Base-by-base conservation (phyloP, 2,888 invertebrate species). In the Spatulosminthurus flaviceps region DNA sequence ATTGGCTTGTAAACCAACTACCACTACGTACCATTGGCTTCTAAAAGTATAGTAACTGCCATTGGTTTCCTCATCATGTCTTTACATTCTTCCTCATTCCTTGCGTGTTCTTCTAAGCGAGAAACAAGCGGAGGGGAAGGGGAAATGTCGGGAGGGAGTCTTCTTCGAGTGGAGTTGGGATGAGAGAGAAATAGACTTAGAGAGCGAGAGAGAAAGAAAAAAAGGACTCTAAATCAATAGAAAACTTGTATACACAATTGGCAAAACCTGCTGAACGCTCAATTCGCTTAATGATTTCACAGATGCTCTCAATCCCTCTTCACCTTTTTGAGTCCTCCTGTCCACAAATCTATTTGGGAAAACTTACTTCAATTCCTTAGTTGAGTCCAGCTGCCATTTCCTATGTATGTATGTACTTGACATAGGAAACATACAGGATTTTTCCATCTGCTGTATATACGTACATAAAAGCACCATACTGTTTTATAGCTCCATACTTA, bases 231-330 rank as follows among this genome's bases (percentile, higher is more conserved):
- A 41, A 41, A 42, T 71, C 71, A 71, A 71, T 42, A 71, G 19
- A 42, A 24, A 24, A 26, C 24, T 21, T n/a, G 66, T 66, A n/a
- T 66, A 24, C 16, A 21, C 66, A 66, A 16, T 22, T 24, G 21
- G 13, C 41, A 70, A 70, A 70, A 29, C 4, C 34, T 41, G 34
- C n/a, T 19, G 70, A 60, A 72, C 72, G 51, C 72, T 72, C 72
- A 72, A 72, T 72, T 72, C 72, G 28, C 60, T 72, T 72, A 72
- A 72, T 72, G 72, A 72, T 51, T 72, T 72, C 51, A 72, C 51
- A 72, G 72, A 72, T 72, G 72, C 72, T 72, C 72, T 60, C 60
- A 69, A 51, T 72, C 72, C 28, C 41, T 42, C 19, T 51, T 60
- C 22, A 21, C 22, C 22, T 21, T 19, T 60, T 21, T 60, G 9